Conservation (phyloP, 2,797 vertebrate genomes). For the Gouania willdenowi region DNA sequence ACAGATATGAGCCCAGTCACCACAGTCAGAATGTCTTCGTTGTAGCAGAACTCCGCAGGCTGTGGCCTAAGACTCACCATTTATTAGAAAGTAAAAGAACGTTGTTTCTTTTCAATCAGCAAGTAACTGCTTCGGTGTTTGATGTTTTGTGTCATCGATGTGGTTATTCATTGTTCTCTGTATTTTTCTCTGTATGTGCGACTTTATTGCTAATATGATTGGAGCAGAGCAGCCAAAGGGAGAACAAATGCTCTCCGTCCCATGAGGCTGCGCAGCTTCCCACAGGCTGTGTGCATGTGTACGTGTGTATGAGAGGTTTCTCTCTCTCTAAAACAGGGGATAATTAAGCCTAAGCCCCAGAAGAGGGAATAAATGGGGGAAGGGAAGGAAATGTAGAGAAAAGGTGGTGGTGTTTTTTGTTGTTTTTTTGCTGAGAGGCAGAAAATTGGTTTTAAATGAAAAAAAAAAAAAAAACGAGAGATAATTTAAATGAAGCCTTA, state of each 20-base stretch:
- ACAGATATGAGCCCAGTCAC: too few relatives aligned
- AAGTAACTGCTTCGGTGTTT: not conserved
- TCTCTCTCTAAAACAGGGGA: conserved; percentile 44
- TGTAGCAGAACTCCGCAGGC: too few relatives aligned
- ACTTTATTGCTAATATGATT: conserved; percentile 57
- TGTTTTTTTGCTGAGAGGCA: conserved; percentile 28
- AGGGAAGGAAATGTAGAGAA: conserved; percentile 16
- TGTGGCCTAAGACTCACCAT: too few relatives aligned
- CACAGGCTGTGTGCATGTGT: conserved; percentile 37
- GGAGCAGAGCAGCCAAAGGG: conserved; percentile 55
- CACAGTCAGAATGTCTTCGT: too few relatives aligned
- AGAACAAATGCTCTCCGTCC: conserved; percentile 63
- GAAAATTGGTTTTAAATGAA: conserved; percentile 1
- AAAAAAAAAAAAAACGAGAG: conserved; percentile 18
- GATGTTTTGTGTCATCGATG: not conserved
- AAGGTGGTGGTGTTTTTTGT: conserved; percentile 22
- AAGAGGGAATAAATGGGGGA: conserved; percentile 46
- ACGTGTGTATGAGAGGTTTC: not conserved
- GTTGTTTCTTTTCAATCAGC: too few relatives aligned
- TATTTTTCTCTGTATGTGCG: conserved; percentile 6
- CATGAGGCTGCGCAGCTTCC: conserved; percentile 56
- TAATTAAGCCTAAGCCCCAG: conserved; percentile 65
- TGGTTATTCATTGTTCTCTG: not conserved
- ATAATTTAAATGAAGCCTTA: conserved; percentile 41
- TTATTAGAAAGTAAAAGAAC: too few relatives aligned